Evolutionary conservation across 2,888 invertebrate genomes (phyloP).

Genomic region (Hypsopygia costalis): DNA sequence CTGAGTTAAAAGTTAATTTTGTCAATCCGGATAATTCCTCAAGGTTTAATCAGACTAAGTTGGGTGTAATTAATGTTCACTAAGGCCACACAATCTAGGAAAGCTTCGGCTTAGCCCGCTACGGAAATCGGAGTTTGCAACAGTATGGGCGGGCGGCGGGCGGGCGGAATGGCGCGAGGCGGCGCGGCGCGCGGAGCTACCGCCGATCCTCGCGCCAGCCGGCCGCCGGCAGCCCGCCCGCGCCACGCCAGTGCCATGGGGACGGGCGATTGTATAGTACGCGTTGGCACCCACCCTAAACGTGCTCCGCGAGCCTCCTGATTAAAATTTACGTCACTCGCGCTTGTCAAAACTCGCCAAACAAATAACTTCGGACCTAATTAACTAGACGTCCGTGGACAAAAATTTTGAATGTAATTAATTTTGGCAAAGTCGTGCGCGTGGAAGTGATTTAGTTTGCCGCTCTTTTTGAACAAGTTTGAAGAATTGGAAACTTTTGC

Average conservation of each 20-base stretch:
- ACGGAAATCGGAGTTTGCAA: constrained; percentile 57
- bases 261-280: constrained; percentile 52
- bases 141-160: constrained; percentile 33
- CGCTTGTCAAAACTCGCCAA: constrained; percentile 51
- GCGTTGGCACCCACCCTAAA: constrained; percentile 29
- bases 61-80: constrained; percentile 79
- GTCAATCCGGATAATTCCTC: constrained; percentile 79
- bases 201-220: constrained; percentile 7
- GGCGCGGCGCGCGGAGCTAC: constrained; percentile 20
- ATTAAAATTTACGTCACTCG: constrained; percentile 58
- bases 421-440: constrained; percentile 25
- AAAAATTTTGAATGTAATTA: constrained; percentile 32
- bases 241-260: constrained; percentile 53
- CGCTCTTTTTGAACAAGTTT: constrained; percentile 33
- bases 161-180: constrained; percentile 22
- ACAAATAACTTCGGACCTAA: constrained; percentile 43
- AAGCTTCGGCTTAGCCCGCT: constrained; percentile 69
- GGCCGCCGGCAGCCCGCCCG: constrained; percentile 8
- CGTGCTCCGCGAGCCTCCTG: constrained; percentile 31
- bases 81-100: constrained; percentile 78
- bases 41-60: constrained; percentile 80
- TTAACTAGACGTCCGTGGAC: constrained; percentile 31
- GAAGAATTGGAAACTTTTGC: constrained; percentile 35
- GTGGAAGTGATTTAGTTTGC: constrained; percentile 45
- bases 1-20: constrained; percentile 80